Conservation (phyloP, 1,140 invertebrate species). For the Venturia canescens region DNA sequence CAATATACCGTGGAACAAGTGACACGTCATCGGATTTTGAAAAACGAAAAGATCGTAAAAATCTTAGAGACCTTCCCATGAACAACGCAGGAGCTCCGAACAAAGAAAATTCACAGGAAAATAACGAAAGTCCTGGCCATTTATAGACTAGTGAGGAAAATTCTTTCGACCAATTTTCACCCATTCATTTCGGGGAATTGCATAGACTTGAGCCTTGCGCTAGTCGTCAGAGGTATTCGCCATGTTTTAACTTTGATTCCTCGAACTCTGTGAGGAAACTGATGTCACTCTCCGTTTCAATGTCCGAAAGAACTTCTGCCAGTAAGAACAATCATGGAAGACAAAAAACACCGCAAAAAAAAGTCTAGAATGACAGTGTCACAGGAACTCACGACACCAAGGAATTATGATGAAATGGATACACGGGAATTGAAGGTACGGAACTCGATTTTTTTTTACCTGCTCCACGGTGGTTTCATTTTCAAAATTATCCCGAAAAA, state of each 20-base stretch:
- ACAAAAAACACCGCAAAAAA: too few species aligned
- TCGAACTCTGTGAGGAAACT: slow-evolving; percentile 6
- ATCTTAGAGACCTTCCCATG: neutral
- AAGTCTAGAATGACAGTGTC: slow-evolving; percentile 32
- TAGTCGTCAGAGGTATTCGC: neutral
- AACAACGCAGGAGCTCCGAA: neutral
- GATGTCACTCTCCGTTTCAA: slow-evolving; percentile 3
- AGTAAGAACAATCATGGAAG: too few species aligned
- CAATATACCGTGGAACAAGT: neutral
- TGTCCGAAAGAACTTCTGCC: too few species aligned
- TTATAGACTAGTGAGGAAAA: neutral
- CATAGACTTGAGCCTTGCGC: neutral
- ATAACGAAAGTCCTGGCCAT: neutral
- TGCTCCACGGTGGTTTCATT: too few species aligned
- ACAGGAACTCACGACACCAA: slow-evolving; percentile 63
- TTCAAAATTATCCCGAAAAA: too few species aligned
- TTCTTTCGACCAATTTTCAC: neutral
- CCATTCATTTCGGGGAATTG: neutral
- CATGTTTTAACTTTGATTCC: neutral
- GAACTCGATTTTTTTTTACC: neutral
- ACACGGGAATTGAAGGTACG: slow-evolving; percentile 73
- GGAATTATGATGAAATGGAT: slow-evolving; percentile 70
- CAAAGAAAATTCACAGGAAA: slow-evolving; percentile 27
- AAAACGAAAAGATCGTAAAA: neutral
- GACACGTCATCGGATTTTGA: neutral